phyloP scores from a whole-genome alignment of 2,888 invertebrate species.

The Synergus gifuensis region DNA sequence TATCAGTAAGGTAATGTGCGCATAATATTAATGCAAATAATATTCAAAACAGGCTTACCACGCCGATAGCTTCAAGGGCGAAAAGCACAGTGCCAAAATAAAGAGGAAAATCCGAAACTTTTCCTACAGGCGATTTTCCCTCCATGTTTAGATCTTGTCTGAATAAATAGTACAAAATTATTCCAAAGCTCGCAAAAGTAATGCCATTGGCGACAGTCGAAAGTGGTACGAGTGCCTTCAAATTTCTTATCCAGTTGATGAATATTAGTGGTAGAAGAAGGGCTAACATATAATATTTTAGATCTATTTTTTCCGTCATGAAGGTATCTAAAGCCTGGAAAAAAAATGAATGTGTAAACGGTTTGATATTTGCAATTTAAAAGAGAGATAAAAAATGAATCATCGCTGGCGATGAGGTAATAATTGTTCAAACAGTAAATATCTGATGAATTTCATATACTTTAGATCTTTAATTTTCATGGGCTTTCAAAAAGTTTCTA shows the following conservation, averaged over 20 bases:
- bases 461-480: no score
- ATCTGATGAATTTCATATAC: no score
- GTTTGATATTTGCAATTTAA: background rate
- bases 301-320: conserved; percentile 73
- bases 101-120: conserved; percentile 87
- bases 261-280: conserved; percentile 83
- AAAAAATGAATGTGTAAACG: conserved; percentile 2
- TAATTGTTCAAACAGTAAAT: no score
- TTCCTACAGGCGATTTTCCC: conserved; percentile 83
- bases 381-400: no score
- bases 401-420: no score
- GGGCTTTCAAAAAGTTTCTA: no score
- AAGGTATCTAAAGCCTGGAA: conserved; percentile 78
- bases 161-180: conserved; percentile 92
- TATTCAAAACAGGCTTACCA: conserved; percentile 81
- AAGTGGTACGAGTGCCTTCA: conserved; percentile 93
- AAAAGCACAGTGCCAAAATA: conserved; percentile 98
- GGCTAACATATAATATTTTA: conserved; percentile 84
- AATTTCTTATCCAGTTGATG: conserved; percentile 90
- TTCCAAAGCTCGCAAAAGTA: conserved; percentile 89
- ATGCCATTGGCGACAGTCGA: conserved; percentile 93
- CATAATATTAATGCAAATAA: no score
- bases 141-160: conserved; percentile 84
- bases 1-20: no score
- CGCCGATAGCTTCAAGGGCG: conserved; percentile 96